Conservation (phyloP, 2,888 invertebrate species). For the Siphlonurus alternatus region DNA sequence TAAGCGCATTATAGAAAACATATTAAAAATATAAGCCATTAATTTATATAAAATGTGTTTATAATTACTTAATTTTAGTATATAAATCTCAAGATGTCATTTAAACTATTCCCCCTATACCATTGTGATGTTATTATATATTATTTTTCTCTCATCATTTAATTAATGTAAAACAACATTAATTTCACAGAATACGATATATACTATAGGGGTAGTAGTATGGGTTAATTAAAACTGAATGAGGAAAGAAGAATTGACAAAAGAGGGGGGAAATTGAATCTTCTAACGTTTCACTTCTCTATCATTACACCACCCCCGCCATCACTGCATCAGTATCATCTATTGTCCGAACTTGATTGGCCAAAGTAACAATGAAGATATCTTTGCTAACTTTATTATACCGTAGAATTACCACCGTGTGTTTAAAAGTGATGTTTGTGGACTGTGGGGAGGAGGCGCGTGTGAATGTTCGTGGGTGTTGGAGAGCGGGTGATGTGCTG, state of each 20-base stretch:
- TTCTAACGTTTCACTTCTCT: neutral
- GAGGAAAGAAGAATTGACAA: neutral
- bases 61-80: no score
- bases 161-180: neutral
- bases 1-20: no score
- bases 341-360: neutral
- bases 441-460: no score
- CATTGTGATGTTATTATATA: no score
- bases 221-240: neutral
- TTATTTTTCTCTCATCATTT: no score
- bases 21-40: no score
- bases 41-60: no score
- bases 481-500: neutral
- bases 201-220: neutral
- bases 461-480: neutral
- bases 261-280: neutral
- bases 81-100: no score
- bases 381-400: no score
- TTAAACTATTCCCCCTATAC: no score
- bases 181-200: neutral
- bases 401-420: no score
- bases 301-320: neutral
- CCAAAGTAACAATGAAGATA: neutral
- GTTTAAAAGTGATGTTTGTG: no score
- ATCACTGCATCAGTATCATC: neutral